A percentile compares a stretch with the other conserved stretches of the same genome.
Evolutionary conservation across 2,113 vertebrate genomes (phyloP).

Genomic region (Camelus bactrianus): DNA sequence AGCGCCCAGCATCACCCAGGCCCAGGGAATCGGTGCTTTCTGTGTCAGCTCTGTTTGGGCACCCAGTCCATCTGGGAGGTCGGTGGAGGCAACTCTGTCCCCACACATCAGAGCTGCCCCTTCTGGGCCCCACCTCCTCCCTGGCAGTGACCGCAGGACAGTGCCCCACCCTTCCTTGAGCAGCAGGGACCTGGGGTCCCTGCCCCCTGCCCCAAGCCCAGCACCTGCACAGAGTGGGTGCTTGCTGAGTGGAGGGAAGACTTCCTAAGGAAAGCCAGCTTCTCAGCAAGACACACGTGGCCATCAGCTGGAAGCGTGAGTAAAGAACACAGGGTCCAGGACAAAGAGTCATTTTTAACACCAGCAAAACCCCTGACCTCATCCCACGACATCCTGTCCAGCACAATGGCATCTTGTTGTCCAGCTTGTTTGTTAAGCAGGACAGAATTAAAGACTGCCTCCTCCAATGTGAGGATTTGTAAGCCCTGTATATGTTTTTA

Average conservation of each 20-base stretch:
- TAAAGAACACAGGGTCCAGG: background rate
- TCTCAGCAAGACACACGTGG: rapidly evolving
- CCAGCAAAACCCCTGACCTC: no score
- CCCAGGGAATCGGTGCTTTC: rapidly evolving
- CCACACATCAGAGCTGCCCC: background rate
- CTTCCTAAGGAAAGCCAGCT: background rate
- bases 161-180: no score
- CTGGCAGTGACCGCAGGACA: background rate
- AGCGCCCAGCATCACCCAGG: rapidly evolving
- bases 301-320: rapidly evolving
- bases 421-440: background rate
- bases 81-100: background rate
- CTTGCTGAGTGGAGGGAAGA: background rate
- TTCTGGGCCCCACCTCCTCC: no score
- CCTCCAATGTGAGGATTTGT: background rate
- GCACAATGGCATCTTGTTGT: no score
- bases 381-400: background rate
- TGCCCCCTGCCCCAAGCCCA: background rate
- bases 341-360: background rate
- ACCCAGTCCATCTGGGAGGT: rapidly evolving
- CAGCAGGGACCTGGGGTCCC: background rate
- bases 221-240: background rate
- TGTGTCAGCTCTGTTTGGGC: background rate
- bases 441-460: background rate
- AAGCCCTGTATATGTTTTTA: background rate